These are phyloP conservation scores for Erethizon dorsatum DNA, from an alignment of 2,797 vertebrate genomes.

Conservation along the genomic window DNA sequence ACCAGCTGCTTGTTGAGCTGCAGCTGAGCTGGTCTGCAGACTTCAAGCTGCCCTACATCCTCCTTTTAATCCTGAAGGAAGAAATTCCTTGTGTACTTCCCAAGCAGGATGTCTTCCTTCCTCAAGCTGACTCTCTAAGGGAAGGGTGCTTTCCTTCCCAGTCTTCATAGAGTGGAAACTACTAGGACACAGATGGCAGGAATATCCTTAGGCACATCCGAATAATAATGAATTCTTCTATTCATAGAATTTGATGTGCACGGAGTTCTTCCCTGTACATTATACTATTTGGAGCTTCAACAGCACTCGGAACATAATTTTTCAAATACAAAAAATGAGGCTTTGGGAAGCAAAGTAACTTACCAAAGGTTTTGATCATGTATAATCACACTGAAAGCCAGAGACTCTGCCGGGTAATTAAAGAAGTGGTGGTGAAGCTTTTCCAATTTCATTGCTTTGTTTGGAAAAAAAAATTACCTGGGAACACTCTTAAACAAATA, in stretches of 20 bases:
- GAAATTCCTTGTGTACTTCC: constrained; percentile 40
- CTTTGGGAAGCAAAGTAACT: neutral
- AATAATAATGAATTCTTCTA: constrained; percentile 25
- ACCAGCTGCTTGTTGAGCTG: constrained; percentile 73
- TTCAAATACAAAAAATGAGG: neutral
- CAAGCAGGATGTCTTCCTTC: constrained; percentile 23
- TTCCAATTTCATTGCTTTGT: neutral
- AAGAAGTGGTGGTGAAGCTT: neutral
- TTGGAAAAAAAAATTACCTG: neutral
- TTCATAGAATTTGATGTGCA: neutral
- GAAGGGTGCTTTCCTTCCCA: neutral
- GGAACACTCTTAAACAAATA: neutral
- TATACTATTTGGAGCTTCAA: neutral
- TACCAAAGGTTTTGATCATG: neutral
- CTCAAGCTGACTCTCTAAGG: neutral
- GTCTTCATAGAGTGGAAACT: neutral
- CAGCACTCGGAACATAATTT: neutral
- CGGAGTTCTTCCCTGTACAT: neutral
- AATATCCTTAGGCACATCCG: neutral
- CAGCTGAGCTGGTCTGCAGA: constrained; percentile 75
- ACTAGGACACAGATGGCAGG: neutral
- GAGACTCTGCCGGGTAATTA: neutral
- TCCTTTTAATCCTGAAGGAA: neutral
- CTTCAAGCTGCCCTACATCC: constrained; percentile 64
- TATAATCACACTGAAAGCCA: neutral